Evolutionary conservation across 2,797 vertebrate species (phyloP).

Genomic region (Acanthopagrus latus): DNA sequence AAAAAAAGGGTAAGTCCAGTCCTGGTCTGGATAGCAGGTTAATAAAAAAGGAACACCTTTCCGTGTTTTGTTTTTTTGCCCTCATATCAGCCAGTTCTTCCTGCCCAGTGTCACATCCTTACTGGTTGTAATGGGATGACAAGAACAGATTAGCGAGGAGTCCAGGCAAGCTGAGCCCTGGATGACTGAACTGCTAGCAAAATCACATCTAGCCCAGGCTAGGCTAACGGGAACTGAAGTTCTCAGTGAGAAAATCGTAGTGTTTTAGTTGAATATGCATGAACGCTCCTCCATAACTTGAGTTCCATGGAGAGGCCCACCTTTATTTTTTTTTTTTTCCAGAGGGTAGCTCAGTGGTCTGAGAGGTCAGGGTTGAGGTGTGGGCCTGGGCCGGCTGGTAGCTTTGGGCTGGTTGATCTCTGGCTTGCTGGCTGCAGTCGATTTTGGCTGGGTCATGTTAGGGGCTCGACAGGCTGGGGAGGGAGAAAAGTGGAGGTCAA

Average conservation of each 20-base stretch:
- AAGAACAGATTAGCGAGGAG: slow-evolving; percentile 18
- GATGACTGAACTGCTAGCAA: slow-evolving; percentile 13
- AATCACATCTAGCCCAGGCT: slow-evolving; percentile 12
- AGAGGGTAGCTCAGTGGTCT: slow-evolving; percentile 11
- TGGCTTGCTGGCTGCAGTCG: slow-evolving; percentile 65
- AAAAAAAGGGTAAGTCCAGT: slow-evolving; percentile 34
- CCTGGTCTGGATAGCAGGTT: slow-evolving; percentile 12
- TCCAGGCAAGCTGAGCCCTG: slow-evolving; percentile 17
- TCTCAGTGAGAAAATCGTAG: slow-evolving; percentile 4
- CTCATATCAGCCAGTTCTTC: background rate
- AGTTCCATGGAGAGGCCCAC: slow-evolving; percentile 35
- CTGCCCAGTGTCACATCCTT: slow-evolving; percentile 50
- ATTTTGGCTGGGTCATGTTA: slow-evolving; percentile 76
- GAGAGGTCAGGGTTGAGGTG: slow-evolving; percentile 48
- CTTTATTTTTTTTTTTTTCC: slow-evolving; percentile 19
- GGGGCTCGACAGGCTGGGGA: slow-evolving; percentile 66
- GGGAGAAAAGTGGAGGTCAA: background rate
- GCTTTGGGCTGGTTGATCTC: slow-evolving; percentile 72
- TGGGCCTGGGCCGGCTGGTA: slow-evolving; percentile 66
- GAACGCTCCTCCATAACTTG: slow-evolving; percentile 3
- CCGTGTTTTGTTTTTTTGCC: background rate
- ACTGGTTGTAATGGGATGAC: slow-evolving; percentile 49
- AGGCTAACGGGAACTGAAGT: background rate
- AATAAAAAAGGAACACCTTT: slow-evolving; percentile 4
- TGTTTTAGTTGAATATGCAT: slow-evolving; percentile 7